Percentiles rank a stretch among this genome's conserved stretches.
phyloP scores from a whole-genome alignment of 2,113 vertebrate species.

The Neodon shergylaensis region DNA sequence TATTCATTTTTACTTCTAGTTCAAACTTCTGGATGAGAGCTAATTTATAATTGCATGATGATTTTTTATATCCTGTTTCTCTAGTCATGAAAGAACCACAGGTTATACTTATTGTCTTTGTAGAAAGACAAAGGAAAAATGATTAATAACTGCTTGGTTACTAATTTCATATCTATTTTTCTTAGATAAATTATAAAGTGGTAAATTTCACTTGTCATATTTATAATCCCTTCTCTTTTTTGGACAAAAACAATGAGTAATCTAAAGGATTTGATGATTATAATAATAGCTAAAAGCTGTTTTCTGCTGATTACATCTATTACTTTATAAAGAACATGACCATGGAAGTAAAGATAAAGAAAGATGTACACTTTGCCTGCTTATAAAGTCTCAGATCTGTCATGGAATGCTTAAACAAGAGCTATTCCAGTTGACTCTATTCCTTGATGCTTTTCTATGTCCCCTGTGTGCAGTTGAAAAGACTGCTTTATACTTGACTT shows the following conservation, averaged over 20 bases:
- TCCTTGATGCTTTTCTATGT: background rate
- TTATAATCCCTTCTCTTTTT: background rate
- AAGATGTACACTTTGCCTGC: background rate
- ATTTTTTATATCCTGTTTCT: background rate
- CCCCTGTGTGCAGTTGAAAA: background rate
- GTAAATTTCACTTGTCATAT: background rate
- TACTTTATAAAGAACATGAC: background rate
- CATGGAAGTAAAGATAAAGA: background rate
- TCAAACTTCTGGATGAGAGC: background rate
- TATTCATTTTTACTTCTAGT: slow-evolving; percentile 2
- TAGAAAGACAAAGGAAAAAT: background rate
- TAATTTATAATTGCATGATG: background rate
- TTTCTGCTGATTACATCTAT: background rate
- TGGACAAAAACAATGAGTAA: background rate
- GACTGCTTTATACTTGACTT: slow-evolving; percentile 27
- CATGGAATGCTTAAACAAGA: slow-evolving; percentile 16
- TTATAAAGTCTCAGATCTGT: background rate
- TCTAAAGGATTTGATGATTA: background rate
- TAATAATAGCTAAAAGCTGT: background rate
- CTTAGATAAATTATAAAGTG: slow-evolving; percentile 20
- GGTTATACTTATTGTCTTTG: background rate
- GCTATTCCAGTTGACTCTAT: background rate
- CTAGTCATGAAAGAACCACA: background rate
- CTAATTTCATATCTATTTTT: background rate
- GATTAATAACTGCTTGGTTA: background rate